These are phyloP conservation scores for Polyommatus iphigenia DNA, from an alignment of 2,888 invertebrate species.

Conservation along the genomic window DNA sequence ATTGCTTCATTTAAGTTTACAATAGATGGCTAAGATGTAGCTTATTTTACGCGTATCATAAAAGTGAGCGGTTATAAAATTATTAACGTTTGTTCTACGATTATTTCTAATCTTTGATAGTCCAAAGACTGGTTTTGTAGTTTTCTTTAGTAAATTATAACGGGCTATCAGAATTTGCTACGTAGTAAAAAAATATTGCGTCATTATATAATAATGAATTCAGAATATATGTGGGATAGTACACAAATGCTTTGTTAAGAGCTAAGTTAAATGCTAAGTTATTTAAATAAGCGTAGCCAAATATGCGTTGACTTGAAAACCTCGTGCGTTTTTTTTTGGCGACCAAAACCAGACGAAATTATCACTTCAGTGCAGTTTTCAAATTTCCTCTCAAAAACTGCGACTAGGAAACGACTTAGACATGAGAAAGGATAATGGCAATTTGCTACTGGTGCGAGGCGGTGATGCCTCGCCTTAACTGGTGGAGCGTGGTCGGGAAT, in stretches of 20 bases:
- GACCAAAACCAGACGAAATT: background rate
- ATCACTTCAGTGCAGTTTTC: background rate
- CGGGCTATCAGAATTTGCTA: no score
- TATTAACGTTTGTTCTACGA: background rate
- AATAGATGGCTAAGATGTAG: background rate
- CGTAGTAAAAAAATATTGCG: no score
- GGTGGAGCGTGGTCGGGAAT: constrained; percentile 63
- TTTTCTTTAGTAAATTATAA: background rate
- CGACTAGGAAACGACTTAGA: background rate
- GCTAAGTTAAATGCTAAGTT: no score
- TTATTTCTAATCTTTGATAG: background rate
- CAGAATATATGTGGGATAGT: no score
- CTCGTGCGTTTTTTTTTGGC: no score
- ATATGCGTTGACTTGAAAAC: no score
- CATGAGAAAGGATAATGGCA: background rate
- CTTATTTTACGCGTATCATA: background rate
- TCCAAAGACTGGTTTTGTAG: background rate
- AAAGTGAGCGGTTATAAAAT: background rate
- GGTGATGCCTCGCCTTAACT: constrained; percentile 52
- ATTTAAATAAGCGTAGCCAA: no score
- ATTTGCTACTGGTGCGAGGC: constrained; percentile 2
- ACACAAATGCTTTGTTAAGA: no score
- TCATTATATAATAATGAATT: no score
- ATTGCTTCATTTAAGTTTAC: background rate
- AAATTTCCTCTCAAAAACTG: background rate